A percentile compares a stretch with the other conserved stretches of the same genome.
phyloP scores from a whole-genome alignment of 2,888 invertebrate species.

The Apocheima hispidaria region DNA sequence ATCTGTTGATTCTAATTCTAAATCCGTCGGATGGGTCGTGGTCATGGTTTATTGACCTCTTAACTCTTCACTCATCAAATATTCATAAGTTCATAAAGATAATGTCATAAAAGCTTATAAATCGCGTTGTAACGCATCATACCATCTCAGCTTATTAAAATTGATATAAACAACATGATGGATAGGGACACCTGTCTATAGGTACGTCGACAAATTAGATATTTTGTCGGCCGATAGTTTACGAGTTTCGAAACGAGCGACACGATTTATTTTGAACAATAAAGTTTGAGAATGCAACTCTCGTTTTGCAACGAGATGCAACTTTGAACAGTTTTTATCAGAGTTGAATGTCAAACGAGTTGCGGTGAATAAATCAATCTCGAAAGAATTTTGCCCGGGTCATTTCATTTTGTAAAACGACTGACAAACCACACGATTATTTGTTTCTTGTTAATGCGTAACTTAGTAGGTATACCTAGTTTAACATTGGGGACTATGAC shows the following conservation, averaged over 20 bases:
- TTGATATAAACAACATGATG: slow-evolving; percentile 6
- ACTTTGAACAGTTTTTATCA: slow-evolving; percentile 61
- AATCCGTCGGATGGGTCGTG: slow-evolving; percentile 3
- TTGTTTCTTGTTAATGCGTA: slow-evolving; percentile 8
- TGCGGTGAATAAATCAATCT: slow-evolving; percentile 33
- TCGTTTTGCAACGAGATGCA: slow-evolving; percentile 67
- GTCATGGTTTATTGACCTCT: slow-evolving; percentile 25
- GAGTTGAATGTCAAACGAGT: slow-evolving; percentile 55
- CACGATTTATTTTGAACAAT: slow-evolving; percentile 53
- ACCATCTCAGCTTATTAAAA: slow-evolving; percentile 19
- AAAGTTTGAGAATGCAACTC: slow-evolving; percentile 53
- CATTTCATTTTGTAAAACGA: slow-evolving; percentile 20
- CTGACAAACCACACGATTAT: neutral
- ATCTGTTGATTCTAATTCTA: slow-evolving; percentile 3
- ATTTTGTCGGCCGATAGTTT: slow-evolving; percentile 42
- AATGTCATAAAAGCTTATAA: slow-evolving; percentile 16
- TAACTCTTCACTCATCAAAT: slow-evolving; percentile 17
- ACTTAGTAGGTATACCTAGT: neutral
- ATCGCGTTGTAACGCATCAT: slow-evolving; percentile 4
- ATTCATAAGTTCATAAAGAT: slow-evolving; percentile 18
- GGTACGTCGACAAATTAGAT: slow-evolving; percentile 61
- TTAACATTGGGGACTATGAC: neutral
- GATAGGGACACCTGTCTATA: slow-evolving; percentile 19
- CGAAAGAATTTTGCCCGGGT: slow-evolving; percentile 28
- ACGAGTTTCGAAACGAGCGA: slow-evolving; percentile 46